Base-by-base conservation (phyloP, 2,888 invertebrate species). In the Siphlonurus alternatus region DNA sequence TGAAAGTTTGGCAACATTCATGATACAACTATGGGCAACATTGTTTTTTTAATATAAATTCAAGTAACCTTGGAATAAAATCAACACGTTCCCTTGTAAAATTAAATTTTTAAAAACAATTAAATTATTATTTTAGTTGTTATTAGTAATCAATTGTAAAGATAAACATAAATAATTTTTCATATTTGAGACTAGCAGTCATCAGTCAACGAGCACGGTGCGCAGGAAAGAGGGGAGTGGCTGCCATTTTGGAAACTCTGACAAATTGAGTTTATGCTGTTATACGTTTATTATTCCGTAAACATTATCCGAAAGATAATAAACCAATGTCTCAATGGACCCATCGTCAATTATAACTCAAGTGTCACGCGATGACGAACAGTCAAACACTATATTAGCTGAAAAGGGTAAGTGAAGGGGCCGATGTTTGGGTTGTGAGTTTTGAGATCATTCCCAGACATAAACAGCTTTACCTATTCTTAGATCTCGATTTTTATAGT, bases 281-380 rank as follows among this genome's bases (percentile, higher is more conserved):
- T 56, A 18, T 56, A 56, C 56, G 56, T 22, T 56, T 56, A n/a
- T 56, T 56, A 20, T 56, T 56, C 56, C 19, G 56, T 22, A n/a
- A 56, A 22, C 5, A 56, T 22, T 56, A 10, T 7, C n/a, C 7
- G n/a, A 65, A n/a, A 63, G 23, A 61, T 59, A 24, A 59, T 25
- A 53, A 63, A 76, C 81, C 81, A 83, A 85, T 85, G 85, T 83
- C 82, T 83, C 82, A 87, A 93, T 93, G 94, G 94, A 94, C 92
- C 92, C 91, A 87, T 89, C 93, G 89, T 94, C 93, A 89, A 93
- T 94, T 84, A 94, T 94, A 81, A 93, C 93, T 81, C 93, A 93
- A 87, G 94, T 93, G 85, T 90, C 90, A 83, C 88, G 93, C 84
- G 93, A 94, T 87, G 93, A 93, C 86, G 93, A 93, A 81, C 89